phyloP scores from a whole-genome alignment of 2,797 vertebrate species.

The Centroberyx gerrardi region DNA sequence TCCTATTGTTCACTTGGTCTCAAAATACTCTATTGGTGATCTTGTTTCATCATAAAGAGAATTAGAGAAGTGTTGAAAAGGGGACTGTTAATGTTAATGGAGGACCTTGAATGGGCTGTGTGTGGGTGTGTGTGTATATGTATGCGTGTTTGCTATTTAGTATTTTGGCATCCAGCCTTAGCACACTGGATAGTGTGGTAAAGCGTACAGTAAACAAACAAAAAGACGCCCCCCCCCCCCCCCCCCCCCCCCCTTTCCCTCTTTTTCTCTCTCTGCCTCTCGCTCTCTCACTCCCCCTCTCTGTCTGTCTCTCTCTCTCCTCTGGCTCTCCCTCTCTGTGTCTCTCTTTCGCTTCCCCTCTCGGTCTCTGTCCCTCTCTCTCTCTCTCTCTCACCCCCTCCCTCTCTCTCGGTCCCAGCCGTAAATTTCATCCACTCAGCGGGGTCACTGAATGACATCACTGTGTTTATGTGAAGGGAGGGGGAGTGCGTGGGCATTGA shows the following conservation, averaged over 20 bases:
- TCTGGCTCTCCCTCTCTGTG: not conserved
- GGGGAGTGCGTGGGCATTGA: constrained; percentile 76
- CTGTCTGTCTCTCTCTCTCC: constrained; percentile 33
- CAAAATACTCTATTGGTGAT: constrained; percentile 68
- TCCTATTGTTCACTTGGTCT: constrained; percentile 70
- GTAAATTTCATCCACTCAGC: constrained; percentile 67
- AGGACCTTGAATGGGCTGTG: constrained; percentile 63
- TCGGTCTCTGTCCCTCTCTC: not conserved
- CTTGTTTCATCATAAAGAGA: constrained; percentile 67
- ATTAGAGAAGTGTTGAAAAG: constrained; percentile 71
- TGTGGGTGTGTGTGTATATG: constrained; percentile 43
- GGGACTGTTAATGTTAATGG: constrained; percentile 78
- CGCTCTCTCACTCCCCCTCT: constrained; percentile 33
- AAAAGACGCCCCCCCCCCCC: constrained; percentile 38
- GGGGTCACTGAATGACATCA: constrained; percentile 78
- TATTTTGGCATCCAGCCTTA: constrained; percentile 62
- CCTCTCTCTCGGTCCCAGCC: constrained; percentile 53
- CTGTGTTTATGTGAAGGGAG: constrained; percentile 68
- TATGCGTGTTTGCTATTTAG: constrained; percentile 58
- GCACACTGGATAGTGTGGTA: constrained; percentile 51
- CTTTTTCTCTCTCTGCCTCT: constrained; percentile 7
- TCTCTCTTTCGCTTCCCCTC: not conserved
- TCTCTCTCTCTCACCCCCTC: constrained; percentile 8
- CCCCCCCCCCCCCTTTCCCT: too few species aligned
- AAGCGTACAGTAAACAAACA: constrained; percentile 65